Evolutionary conservation across 2,113 vertebrate species (phyloP).

Genomic region (Peucedramus taeniatus): DNA sequence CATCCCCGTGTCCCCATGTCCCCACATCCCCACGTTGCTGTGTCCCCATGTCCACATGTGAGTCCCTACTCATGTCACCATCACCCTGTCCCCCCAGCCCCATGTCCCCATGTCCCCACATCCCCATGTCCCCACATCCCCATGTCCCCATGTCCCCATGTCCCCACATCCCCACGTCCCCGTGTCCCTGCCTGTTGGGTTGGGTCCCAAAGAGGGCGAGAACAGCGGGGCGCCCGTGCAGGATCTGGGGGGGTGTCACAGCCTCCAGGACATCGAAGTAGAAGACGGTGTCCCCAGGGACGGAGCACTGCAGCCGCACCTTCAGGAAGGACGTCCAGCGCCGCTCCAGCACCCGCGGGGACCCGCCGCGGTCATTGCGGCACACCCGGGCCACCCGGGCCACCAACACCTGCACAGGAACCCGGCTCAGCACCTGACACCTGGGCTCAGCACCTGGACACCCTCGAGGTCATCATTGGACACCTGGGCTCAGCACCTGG

Average conservation of each 20-base stretch:
- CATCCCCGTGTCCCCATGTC: too few species aligned
- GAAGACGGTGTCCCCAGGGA: constrained; percentile 89
- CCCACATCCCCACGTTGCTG: neutral
- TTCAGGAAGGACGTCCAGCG: constrained; percentile 98
- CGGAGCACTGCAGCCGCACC: constrained; percentile 89
- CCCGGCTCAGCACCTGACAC: neutral
- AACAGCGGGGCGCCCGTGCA: constrained; percentile 81
- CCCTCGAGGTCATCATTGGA: too few species aligned
- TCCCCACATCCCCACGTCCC: neutral
- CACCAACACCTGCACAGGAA: constrained; percentile 80
- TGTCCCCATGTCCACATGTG: neutral
- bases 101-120: accelerated
- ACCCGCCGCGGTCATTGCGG: constrained; percentile 93
- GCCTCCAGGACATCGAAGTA: constrained; percentile 95
- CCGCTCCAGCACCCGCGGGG: constrained; percentile 88
- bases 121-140: neutral
- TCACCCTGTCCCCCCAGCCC: too few species aligned
- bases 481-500: neutral
- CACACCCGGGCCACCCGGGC: constrained; percentile 92
- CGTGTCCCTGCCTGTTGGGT: constrained; percentile 87
- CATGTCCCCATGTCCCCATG: too few species aligned
- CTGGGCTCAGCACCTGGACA: neutral
- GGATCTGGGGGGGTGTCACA: constrained; percentile 74
- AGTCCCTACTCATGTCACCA: neutral
- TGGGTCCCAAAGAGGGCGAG: constrained; percentile 93